Evolutionary conservation across 2,113 vertebrate species (phyloP), one percentile per base, ranked within the genome.

Genomic region (Scolopax mira): DNA sequence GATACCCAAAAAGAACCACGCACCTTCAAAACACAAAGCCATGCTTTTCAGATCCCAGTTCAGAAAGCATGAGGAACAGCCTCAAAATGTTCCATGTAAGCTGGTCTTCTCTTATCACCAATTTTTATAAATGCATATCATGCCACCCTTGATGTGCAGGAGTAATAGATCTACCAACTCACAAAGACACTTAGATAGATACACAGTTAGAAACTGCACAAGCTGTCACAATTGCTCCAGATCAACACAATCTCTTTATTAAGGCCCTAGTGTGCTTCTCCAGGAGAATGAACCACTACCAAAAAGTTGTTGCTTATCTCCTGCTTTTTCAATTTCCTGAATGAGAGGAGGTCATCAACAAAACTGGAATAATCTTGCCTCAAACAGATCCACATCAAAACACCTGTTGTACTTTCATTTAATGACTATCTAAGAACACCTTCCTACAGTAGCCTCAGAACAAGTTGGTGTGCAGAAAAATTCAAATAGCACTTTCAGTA

Each of bases 71-170:
- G 13, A 67, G 18, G 2, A 85, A 79, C 5, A 61, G 33, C 37
- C 22, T 69, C 49, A 69, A 35, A 75, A 60, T 12, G 13, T 44
- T 80, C 27, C 19, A 61, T 2, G 4, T 9, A 87, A 89, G 9
- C 18, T 74, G 11, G 13, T 33, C 15, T 79, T 79, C 46, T 44
- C 41, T 55, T 27, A 75, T 2, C 33, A 9, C 1, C 3, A 12
- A 7, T 24, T 89, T 90, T n/a, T 44, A 55, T 18, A 85, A 62
- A 60, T 6, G 13, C 10, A 42, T 7, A 69, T 52, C 5, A 0
- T 37, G 33, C 8, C 19, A 66, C 2, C 4, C 7, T 10, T 37
- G 9, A 58, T 0, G 1, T 3, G 6, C 3, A 55, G 12, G 4
- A 41, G 21, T 22, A 30, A 61, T 4, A 71, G 23, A 52, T 46